Conservation (phyloP, 1,140 invertebrate genomes). For the Spodoptera frugiperda region DNA sequence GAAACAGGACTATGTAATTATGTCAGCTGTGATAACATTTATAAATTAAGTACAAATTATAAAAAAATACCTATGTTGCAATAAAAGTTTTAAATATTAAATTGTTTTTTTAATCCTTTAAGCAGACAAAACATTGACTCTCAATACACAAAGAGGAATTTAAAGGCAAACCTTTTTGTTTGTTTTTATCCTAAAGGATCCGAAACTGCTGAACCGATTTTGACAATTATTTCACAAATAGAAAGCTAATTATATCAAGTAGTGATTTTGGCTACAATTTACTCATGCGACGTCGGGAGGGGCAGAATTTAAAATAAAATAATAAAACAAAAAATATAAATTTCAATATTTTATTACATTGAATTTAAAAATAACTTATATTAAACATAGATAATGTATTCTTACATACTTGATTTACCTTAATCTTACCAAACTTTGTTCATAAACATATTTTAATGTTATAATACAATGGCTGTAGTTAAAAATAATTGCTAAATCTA, state of each 20-base stretch:
- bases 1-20: conserved; percentile 1
- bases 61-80: conserved; percentile 12
- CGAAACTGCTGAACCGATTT: too few relatives aligned
- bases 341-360: conserved; percentile 73
- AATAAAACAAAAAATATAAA: conserved; percentile 43
- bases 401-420: conserved; percentile 58
- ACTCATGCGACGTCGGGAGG: too few relatives aligned
- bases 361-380: conserved; percentile 75
- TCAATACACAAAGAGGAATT: too few relatives aligned
- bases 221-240: too few relatives aligned
- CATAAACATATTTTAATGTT: conserved; percentile 65
- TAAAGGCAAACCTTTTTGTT: too few relatives aligned
- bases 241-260: too few relatives aligned
- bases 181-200: too few relatives aligned
- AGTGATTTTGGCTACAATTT: too few relatives aligned
- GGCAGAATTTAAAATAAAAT: conserved; percentile 36
- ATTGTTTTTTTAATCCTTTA: too few relatives aligned
- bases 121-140: not conserved
- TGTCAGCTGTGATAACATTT: conserved; percentile 43
- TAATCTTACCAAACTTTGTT: conserved; percentile 74
- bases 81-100: conserved; percentile 21
- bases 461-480: conserved; percentile 60
- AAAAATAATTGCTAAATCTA: conserved; percentile 32
- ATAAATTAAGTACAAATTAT: conserved; percentile 46
- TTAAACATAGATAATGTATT: conserved; percentile 61